phyloP scores from a whole-genome alignment of 2,113 vertebrate genomes.

The Grus americana region DNA sequence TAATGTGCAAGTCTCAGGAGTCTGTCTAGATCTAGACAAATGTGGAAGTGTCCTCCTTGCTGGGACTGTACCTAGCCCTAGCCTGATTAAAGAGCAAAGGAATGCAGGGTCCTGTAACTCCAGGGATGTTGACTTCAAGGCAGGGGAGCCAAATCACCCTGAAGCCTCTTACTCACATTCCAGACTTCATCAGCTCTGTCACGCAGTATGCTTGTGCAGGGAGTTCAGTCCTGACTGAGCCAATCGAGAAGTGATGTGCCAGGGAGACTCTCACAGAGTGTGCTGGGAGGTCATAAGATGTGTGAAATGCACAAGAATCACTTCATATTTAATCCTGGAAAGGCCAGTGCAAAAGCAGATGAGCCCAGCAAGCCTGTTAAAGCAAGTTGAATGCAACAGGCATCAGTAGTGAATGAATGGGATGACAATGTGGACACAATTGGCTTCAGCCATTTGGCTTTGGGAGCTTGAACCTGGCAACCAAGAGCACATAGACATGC shows the following conservation, averaged over 20 bases:
- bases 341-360: background rate
- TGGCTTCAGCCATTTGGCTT: background rate
- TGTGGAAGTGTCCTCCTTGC: background rate
- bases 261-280: background rate
- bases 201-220: background rate
- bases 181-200: background rate
- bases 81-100: background rate
- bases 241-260: background rate
- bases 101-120: background rate
- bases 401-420: background rate
- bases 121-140: background rate
- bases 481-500: background rate
- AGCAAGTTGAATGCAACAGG: background rate
- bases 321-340: background rate
- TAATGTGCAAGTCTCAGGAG: background rate
- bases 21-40: background rate
- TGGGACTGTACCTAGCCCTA: background rate
- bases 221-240: background rate
- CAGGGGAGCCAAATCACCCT: background rate
- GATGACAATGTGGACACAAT: background rate
- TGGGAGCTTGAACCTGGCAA: background rate
- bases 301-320: background rate
- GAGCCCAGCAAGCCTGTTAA: background rate
- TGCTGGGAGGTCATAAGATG: background rate
- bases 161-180: background rate